Conservation (phyloP, 2,113 vertebrate genomes). For the Tetrax tetrax region DNA sequence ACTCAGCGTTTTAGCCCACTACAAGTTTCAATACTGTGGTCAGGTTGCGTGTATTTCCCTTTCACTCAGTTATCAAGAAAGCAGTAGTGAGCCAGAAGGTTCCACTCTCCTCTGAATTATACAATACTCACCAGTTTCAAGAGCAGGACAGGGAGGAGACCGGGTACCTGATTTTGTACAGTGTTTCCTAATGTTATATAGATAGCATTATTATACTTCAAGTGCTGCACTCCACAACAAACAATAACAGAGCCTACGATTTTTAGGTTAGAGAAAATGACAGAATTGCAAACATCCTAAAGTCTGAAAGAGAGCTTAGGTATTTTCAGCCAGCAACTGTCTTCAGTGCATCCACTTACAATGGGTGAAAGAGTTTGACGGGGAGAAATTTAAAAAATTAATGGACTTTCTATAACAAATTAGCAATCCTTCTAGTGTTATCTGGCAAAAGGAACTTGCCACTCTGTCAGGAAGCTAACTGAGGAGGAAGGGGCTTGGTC, state of each 20-base stretch:
- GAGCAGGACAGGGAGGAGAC: background rate
- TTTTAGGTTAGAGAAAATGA: background rate
- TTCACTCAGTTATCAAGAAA: background rate
- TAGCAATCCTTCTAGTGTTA: background rate
- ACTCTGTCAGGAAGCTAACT: background rate
- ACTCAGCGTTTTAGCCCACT: background rate
- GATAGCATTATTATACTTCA: background rate
- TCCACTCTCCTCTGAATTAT: background rate
- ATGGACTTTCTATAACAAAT: background rate
- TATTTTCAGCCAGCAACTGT: background rate
- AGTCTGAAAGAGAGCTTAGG: background rate
- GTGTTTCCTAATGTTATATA: background rate
- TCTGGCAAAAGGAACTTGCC: background rate
- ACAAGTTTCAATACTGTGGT: background rate
- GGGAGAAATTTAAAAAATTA: background rate
- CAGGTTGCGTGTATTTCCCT: background rate
- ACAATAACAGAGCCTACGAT: background rate
- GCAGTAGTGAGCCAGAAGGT: background rate
- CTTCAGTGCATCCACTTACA: background rate
- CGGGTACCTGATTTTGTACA: background rate
- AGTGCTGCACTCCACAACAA: background rate
- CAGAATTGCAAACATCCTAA: background rate
- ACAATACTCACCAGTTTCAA: background rate
- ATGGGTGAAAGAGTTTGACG: background rate
- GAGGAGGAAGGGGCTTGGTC: background rate